A percentile compares a stretch with the other conserved stretches of the same genome.
Conservation (phyloP, 35 echinoderm and acorn worm genomes). For the Ophiothrix spiculata region DNA sequence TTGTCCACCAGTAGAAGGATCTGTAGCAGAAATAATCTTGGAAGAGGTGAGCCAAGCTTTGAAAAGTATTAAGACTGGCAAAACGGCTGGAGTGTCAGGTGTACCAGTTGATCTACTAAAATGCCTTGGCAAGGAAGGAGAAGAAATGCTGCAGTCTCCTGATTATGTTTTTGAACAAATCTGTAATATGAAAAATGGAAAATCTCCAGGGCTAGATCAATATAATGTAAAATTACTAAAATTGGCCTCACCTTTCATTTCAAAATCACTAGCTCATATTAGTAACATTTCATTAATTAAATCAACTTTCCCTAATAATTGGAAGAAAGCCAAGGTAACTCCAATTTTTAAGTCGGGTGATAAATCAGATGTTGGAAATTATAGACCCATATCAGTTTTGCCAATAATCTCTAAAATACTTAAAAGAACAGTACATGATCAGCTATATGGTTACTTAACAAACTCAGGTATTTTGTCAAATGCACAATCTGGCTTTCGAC, state of each 20-base stretch:
- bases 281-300: background rate
- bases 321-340: constrained; percentile 1
- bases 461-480: background rate
- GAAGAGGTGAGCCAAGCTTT: too few relatives aligned
- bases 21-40: too few relatives aligned
- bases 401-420: background rate
- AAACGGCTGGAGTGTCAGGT: too few relatives aligned
- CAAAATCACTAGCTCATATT: background rate
- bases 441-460: background rate
- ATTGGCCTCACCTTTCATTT: constrained; percentile 10
- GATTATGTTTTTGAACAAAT: background rate
- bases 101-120: too few relatives aligned
- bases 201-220: constrained; percentile 3
- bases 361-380: constrained; percentile 5
- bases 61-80: too few relatives aligned
- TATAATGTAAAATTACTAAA: background rate
- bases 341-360: constrained; percentile 11
- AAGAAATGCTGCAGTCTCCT: too few relatives aligned
- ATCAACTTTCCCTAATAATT: background rate
- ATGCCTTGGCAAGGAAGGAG: too few relatives aligned
- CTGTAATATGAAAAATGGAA: background rate
- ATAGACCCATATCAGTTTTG: background rate
- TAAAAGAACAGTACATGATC: background rate
- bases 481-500: background rate
- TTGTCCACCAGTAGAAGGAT: too few relatives aligned